These are phyloP conservation scores for Aurelia sp. DNA, from an alignment of 30 jellyfish, hydroid and myxozoan genomes.

Conservation along the genomic window DNA sequence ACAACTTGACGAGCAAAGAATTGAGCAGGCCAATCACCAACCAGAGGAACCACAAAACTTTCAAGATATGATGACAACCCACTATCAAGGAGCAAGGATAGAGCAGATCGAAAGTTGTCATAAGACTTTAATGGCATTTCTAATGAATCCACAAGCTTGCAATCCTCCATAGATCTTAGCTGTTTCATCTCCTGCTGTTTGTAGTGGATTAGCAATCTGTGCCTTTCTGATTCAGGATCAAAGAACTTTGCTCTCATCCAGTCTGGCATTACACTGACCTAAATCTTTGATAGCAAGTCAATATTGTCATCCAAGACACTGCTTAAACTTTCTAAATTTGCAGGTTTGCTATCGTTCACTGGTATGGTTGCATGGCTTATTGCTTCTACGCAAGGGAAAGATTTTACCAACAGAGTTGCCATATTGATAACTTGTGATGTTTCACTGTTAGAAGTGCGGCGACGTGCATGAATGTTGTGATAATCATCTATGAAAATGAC, in stretches of 20 bases:
- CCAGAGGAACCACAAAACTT: constrained; percentile 22
- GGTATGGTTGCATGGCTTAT: constrained; percentile 14
- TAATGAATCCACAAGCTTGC: constrained; percentile 12
- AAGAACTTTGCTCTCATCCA: constrained; percentile 11
- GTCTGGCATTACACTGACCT: constrained; percentile 23
- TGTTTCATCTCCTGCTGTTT: not conserved
- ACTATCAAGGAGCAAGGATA: not conserved
- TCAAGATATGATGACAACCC: constrained; percentile 22
- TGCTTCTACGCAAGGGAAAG: constrained; percentile 6
- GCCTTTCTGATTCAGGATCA: constrained; percentile 15
- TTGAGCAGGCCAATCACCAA: constrained; percentile 48
- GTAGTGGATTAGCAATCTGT: constrained; percentile 10
- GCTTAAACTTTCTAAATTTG: not conserved
- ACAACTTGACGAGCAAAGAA: constrained; percentile 25
- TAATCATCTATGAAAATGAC: constrained; percentile 30
- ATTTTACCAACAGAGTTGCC: not conserved
- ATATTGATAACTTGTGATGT: constrained; percentile 7
- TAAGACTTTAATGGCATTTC: constrained; percentile 31
- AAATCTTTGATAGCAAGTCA: constrained; percentile 1
- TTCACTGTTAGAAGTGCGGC: not conserved
- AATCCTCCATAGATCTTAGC: constrained; percentile 3
- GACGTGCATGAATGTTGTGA: constrained; percentile 23
- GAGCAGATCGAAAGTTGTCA: constrained; percentile 20
- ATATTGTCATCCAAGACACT: not conserved
- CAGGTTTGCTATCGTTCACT: constrained; percentile 13